Conservation (phyloP, 1,140 invertebrate species). For the Brachionus sp. region DNA sequence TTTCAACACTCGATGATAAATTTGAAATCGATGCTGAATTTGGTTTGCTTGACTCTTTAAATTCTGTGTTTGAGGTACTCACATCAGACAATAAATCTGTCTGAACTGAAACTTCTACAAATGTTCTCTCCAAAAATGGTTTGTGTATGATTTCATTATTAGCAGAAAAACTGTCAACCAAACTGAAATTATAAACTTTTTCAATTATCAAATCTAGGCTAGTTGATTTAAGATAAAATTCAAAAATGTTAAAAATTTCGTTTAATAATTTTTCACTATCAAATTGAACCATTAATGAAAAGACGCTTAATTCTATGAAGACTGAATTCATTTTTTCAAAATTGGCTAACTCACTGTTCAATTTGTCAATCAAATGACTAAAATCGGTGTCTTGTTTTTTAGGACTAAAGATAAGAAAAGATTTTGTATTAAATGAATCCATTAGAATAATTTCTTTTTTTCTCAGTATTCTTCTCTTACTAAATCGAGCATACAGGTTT, state of each 20-base stretch:
- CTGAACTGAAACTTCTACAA: neutral
- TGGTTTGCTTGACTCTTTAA: neutral
- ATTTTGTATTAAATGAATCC: neutral
- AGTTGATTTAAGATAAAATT: neutral
- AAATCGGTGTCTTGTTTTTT: neutral
- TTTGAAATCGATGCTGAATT: neutral
- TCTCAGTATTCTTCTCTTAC: neutral
- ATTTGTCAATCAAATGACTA: neutral
- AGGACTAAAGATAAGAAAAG: neutral
- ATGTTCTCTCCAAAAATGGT: neutral
- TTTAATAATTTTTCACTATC: neutral
- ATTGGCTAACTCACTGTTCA: neutral
- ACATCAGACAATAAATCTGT: neutral
- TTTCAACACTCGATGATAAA: neutral
- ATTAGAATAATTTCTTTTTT: neutral
- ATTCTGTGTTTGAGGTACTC: neutral
- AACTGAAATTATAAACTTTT: neutral
- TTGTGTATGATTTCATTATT: neutral
- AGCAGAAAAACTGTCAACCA: neutral
- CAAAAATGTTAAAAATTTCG: neutral
- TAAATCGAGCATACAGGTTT: neutral
- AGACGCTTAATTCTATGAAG: neutral
- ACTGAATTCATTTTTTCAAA: neutral
- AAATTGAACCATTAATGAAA: neutral
- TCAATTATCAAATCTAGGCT: neutral